Evolutionary conservation across 2,113 vertebrate species (phyloP).

Genomic region (Epinephelus moara): DNA sequence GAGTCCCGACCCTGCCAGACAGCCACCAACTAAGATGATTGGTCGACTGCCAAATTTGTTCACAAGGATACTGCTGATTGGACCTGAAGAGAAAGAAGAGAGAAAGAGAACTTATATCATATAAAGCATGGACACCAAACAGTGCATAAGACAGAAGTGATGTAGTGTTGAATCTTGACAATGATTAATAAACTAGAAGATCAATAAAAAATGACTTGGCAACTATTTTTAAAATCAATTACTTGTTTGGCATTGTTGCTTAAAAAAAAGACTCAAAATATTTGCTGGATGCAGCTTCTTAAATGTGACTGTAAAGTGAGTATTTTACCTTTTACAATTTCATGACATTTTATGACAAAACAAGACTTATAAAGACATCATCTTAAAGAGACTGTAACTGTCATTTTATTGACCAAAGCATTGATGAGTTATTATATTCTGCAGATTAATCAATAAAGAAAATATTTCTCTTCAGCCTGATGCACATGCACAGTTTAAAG

Average conservation of each 20-base stretch:
- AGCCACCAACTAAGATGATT: slow-evolving; percentile 90
- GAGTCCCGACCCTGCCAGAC: slow-evolving; percentile 89
- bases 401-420: not conserved
- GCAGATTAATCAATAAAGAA: too few relatives aligned
- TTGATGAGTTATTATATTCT: too few relatives aligned
- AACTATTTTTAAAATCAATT: not conserved
- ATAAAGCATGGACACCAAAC: too few relatives aligned
- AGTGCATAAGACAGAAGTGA: not conserved
- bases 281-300: not conserved
- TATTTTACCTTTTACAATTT: not conserved
- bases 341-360: not conserved
- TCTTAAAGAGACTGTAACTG: not conserved
- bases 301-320: not conserved
- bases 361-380: not conserved
- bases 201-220: too few relatives aligned
- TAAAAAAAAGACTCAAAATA: too few relatives aligned
- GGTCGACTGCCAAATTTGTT: slow-evolving; percentile 95
- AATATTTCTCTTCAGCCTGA: not conserved
- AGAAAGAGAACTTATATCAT: too few relatives aligned
- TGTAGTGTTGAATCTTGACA: not conserved
- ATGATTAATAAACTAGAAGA: not conserved
- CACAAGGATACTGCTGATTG: slow-evolving; percentile 96
- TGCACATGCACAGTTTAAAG: not conserved
- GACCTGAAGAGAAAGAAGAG: slow-evolving; percentile 80
- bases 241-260: too few relatives aligned